Conservation (phyloP, 1,140 invertebrate genomes). For the Trypoxylus dichotomus region DNA sequence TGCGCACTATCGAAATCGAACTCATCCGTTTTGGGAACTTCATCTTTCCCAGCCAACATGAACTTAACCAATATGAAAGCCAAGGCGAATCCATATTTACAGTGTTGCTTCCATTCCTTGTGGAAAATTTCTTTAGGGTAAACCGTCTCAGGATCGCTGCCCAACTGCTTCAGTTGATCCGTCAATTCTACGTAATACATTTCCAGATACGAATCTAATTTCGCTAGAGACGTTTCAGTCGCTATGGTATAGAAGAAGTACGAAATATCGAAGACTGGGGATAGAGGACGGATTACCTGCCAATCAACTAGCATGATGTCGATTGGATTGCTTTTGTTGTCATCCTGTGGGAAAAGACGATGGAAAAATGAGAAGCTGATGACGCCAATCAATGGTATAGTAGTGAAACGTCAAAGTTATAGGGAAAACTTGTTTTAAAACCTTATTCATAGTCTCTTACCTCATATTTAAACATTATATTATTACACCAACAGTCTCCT, state of each 20-base stretch:
- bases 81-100: not conserved
- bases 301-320: constrained; percentile 59
- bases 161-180: constrained; percentile 44
- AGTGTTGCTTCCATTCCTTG: constrained; percentile 49
- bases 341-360: not conserved
- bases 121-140: constrained; percentile 55
- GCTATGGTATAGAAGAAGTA: constrained; percentile 61
- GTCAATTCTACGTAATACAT: constrained; percentile 58
- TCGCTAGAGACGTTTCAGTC: constrained; percentile 53
- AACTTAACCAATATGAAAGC: not conserved
- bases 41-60: not conserved
- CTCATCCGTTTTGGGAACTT: not conserved
- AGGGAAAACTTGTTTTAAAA: no score
- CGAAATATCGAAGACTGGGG: constrained; percentile 59
- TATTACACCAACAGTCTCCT: constrained; percentile 61
- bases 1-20: not conserved
- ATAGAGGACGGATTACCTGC: constrained; percentile 58
- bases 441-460: constrained; percentile 30
- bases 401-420: no score
- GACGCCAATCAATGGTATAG: no score
- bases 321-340: constrained; percentile 36
- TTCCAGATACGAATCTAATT: constrained; percentile 57
- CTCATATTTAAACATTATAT: constrained; percentile 59
- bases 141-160: constrained; percentile 51
- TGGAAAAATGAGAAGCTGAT: no score